Evolutionary conservation across 2,888 invertebrate genomes (phyloP), one percentile per base, ranked within the genome.

Genomic region (Drosophila falleni): DNA sequence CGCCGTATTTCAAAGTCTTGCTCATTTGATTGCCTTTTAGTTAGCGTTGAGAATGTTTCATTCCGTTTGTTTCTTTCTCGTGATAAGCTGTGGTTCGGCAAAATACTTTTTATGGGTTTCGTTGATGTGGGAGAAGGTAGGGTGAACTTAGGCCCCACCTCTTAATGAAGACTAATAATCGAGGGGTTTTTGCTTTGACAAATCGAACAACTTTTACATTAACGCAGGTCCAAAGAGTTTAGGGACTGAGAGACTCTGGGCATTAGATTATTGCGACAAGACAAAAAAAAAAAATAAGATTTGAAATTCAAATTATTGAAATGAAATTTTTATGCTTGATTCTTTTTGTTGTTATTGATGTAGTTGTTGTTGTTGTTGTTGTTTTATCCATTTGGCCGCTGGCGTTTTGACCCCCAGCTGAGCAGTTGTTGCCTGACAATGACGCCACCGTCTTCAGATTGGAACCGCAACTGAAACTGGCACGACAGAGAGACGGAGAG

Each of bases 231-330:
- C n/a, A 44, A 44, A 44, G 50, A 42, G 63, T 41, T 58, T 46
- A 33, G 15, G 35, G 47, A 9, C 33, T 33, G 8, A 16, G 35
- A n/a, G 15, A 16, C 37, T 31, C 37, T 31, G 37, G 39, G 37
- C 29, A 46, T 56, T 56, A 26, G 41, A 63, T 42, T 37, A 42
- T 58, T 56, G 66, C 47, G 56, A 60, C 15, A 39, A 39, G 10
- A 15, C 8, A 37, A 6, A 11, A 55, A 46, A 46, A 49, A 53
- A 15, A 16, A 56, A 16, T n/a, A 9, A 49, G 50, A 71, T 79
- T 78, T 78, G 59, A 83, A 71, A 65, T 81, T 75, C 62, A 71
- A 69, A 74, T 71, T 73, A 76, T 74, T 66, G 64, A 66, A 74
- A 67, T 77, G 61, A 73, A 78, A 81, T 83, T 69, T 19, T 53